Percentiles rank a stretch among this genome's conserved stretches.
These are phyloP conservation scores for Pantherophis vulpinus DNA, from an alignment of 2,797 vertebrate species.

Conservation along the genomic window DNA sequence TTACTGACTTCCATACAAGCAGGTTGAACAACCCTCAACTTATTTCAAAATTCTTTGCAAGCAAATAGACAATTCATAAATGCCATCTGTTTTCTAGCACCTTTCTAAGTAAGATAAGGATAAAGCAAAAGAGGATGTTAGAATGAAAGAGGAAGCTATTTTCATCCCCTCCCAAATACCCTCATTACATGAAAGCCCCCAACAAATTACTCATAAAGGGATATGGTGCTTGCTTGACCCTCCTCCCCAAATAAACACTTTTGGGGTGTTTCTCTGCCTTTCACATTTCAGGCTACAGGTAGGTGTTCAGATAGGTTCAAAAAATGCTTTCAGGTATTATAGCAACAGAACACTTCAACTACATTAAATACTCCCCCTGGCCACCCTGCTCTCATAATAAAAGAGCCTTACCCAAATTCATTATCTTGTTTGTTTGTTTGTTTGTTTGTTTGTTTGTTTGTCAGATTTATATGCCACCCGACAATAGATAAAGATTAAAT, in stretches of 20 bases:
- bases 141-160: not conserved
- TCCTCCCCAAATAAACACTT: not conserved
- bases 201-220: not conserved
- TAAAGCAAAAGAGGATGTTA: not conserved
- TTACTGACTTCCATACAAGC: not conserved
- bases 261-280: not conserved
- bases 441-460: too few relatives aligned
- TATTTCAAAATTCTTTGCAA: not conserved
- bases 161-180: not conserved
- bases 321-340: not conserved
- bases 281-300: not conserved
- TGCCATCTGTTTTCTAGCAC: not conserved
- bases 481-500: too few relatives aligned
- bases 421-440: not conserved
- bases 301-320: too few relatives aligned
- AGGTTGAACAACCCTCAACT: not conserved
- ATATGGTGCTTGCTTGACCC: not conserved
- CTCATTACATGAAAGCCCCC: not conserved
- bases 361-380: not conserved
- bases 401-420: not conserved
- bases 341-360: not conserved
- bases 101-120: not conserved
- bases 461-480: too few relatives aligned
- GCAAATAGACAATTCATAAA: not conserved
- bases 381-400: not conserved